Base-by-base conservation (phyloP, 2,888 invertebrate species). In the Oscheius myriophilus region DNA sequence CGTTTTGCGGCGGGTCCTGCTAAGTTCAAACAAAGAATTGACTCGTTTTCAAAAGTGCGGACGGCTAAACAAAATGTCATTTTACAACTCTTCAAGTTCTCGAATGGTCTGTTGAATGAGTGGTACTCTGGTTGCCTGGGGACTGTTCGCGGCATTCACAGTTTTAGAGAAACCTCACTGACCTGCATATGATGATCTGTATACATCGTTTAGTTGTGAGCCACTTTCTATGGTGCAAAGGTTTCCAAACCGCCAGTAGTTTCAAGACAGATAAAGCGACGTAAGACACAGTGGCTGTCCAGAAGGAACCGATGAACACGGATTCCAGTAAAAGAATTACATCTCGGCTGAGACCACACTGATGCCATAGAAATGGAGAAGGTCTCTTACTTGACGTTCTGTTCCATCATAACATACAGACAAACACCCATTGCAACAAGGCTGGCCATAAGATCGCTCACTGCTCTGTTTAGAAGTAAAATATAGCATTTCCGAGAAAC, bases 401-500 rank as follows among this genome's bases (percentile, higher is more conserved):
- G 70, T 11, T 67, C 66, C 23, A 59, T 39, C 23, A 79, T 51
- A 25, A 78, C 74, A 62, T 82, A 83, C n/a, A 51, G 45, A 53
- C 67, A 59, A 7, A 67, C 68, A 18, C 71, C 55, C 42, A 78
- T 45, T 16, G 76, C 75, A 18, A 72, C 66, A 14, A 79, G 21
- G 55, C 76, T 74, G 11, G 82, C 72, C 46, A 79, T 59, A 9
- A 82, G 33, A 58, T 82, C 82, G n/a, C 82, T 83, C 46, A 81
- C 53, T 11, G 83, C 67, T 14, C 83, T 70, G 58, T 82, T 82
- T 26, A 82, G 52, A n/a, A 82, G 70, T 41, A 82, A 65, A 59
- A 83, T 79, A 58, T 83, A 81, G 57, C 78, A 81, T 70, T 83
- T 82, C 21, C 79, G 62, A 63, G 55, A 72, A 39, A 81, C 81